Percentiles rank a stretch among this genome's conserved stretches.
These are phyloP conservation scores for Heliconius himera DNA, from an alignment of 1,140 invertebrate species.

Conservation along the genomic window DNA sequence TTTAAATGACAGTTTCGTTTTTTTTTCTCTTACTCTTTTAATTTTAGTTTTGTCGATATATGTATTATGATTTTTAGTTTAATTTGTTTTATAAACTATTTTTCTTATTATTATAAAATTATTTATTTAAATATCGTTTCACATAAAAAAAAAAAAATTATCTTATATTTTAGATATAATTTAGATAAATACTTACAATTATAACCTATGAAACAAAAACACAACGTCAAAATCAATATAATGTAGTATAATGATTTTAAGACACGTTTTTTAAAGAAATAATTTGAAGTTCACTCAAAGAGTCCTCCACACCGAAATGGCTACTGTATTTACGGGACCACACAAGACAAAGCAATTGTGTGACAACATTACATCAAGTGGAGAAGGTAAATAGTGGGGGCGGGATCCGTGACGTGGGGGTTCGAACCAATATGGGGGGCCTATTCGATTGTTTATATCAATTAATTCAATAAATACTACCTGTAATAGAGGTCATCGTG, in stretches of 20 bases:
- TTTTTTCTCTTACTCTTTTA: too few relatives aligned
- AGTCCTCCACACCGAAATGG: constrained; percentile 30
- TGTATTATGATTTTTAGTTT: too few relatives aligned
- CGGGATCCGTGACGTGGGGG: constrained; percentile 63
- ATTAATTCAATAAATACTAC: neutral
- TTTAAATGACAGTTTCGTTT: neutral
- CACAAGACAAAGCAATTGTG: constrained; percentile 66
- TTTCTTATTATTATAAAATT: too few relatives aligned
- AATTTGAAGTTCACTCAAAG: constrained; percentile 3
- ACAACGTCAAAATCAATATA: neutral
- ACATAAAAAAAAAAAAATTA: too few relatives aligned
- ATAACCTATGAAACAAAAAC: too few relatives aligned
- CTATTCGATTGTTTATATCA: constrained; percentile 2
- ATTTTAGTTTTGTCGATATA: too few relatives aligned
- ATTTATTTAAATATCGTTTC: too few relatives aligned
- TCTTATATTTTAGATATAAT: too few relatives aligned
- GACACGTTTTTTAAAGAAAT: neutral
- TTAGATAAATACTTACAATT: too few relatives aligned
- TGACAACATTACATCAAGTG: constrained; percentile 60
- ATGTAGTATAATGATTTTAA: neutral
- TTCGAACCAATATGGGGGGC: constrained; percentile 46
- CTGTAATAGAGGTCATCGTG: too few relatives aligned
- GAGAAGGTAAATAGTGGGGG: constrained; percentile 64
- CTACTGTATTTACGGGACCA: constrained; percentile 55
- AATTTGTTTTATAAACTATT: too few relatives aligned